Evolutionary conservation across 2,797 vertebrate species (phyloP), one percentile per base, ranked within the genome.

Genomic region (Nothura maculosa): DNA sequence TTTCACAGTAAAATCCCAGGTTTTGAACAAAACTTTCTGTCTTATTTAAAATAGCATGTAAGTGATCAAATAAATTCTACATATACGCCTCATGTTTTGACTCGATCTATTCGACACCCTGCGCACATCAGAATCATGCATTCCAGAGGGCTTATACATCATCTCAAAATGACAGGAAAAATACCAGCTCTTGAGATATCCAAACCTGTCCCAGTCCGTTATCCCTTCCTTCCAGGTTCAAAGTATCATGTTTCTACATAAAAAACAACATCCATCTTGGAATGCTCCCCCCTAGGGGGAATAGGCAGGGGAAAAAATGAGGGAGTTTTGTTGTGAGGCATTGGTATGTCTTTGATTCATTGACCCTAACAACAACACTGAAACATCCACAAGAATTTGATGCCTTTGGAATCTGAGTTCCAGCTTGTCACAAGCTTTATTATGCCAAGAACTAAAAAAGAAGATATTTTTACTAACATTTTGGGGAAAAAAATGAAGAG

Each of bases 221-320:
- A 40, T 89, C 79, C 85, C 68, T 78, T 87, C 85, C 82, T 92
- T 86, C 60, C 77, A 94, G 87, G 63, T 68, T 76, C 55, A 42
- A 43, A 45, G 40, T 67, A 73, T 96, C 80, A 62, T 50, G 34
- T 96, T 96, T 95, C 95, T 58, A 15, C 1, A 2, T 79, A 86
- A 89, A 93, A 88, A 76, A 62, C 43, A 90, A 81, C 70, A 89
- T 91, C 63, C 70, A 85, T 63, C 74, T 74, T 91, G 96, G 93
- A 95, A 96, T 89, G 74, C 28, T 92, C 0, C 36, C 90, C 89
- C 79, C 92, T 34, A 90, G 81, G 90, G 94, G 25, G 20, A 90
- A 92, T 62, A 75, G 38, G 45, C 89, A 85, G 27, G 18, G 22
- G 42, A 78, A 30, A 40, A 92, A 77, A 30, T 0, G 4, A 48